Base-by-base conservation (phyloP, 2,797 vertebrate species). In the Clarias fuscus region DNA sequence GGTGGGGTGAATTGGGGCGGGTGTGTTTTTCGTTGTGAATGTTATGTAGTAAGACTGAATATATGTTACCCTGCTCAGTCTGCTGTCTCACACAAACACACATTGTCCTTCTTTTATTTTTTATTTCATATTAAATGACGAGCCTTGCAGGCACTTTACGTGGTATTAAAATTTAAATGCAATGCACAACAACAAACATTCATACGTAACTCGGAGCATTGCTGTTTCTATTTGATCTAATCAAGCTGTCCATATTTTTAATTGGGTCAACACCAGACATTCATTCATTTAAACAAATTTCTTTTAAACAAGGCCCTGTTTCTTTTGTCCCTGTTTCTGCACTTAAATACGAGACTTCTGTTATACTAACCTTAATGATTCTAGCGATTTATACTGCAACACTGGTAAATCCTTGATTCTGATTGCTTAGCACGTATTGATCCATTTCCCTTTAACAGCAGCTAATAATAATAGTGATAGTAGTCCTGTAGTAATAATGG, bases 41-140 rank as follows among this genome's bases (percentile, higher is more conserved):
- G 94, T 96, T 94, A 93, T 94, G 93, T 93, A 92, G 92, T 90
- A 89, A 84, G 90, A 90, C 92, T 93, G 93, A 93, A 94, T 90
- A 65, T 91, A 91, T 92, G 90, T 92, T 78, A 85, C 92, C 91
- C 92, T 92, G 92, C 93, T 93, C 90, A 91, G 92, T 92, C 91
- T 92, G 91, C 92, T 92, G 90, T 91, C 92, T 90, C 92, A 92
- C 90, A 92, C 89, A 86, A 86, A 84, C 80, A 84, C 81, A 91
- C 90, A 84, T 92, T 91, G 33, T 33, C 33, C 33, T 33, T 33
- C 33, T 33, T 6, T 14, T 56, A 4, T 56, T 1, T 14, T 56
- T 56, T 56, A 14, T 56, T 56, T 90, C 89, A 79, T 89, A 89
- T 88, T 71, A 72, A 83, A 22, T 68, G 13, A 86, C 68, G 6